Evolutionary conservation across 2,113 vertebrate genomes (phyloP), one percentile per base, ranked within the genome.

Genomic region (Spheniscus mendiculus): DNA sequence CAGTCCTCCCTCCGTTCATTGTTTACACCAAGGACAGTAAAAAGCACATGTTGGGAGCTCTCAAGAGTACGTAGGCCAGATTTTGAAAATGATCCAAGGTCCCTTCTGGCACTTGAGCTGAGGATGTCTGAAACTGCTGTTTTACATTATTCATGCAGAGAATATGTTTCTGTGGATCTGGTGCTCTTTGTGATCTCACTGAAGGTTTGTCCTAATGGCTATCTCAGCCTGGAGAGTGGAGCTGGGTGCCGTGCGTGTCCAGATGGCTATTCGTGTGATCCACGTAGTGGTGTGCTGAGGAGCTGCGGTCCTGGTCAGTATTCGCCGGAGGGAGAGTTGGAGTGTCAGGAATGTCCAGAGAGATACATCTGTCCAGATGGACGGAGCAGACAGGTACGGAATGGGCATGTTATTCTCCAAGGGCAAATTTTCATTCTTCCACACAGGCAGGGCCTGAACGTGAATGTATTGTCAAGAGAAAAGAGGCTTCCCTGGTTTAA

Each of bases 161-260:
- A 26, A 18, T 10, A 7, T 2, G 6, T 62, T 65, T 29, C 16
- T 42, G 29, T 81, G 69, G 30, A 19, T 36, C 55, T 72, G n/a
- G 63, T 40, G 20, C 21, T 49, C 9, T 49, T 7, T 36, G 40
- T 69, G 38, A 26, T 58, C 23, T 67, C 11, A 1, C 79, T 49
- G 55, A 96, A 99, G 99, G 96, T 96, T 49, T 99, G 99, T 91
- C 98, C 98, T 29, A 69, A 74, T 25, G 99, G 99, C 63, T 97
- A 97, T 49, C 96, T 99, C 61, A 99, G 98, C 86, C 96, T 98
- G 38, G 98, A 98, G 71, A 98, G 98, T 27, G 82, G 98, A 88
- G 97, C 97, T 15, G 98, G 98, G 77, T 99, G 99, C 84, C 96
- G 93, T 11, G 94, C 98, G 0, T 99, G 99, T 92, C 99, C 99